Percentiles rank a stretch among this genome's conserved stretches.
Conservation (phyloP, 2,797 vertebrate species). For the Odontamblyopus lacepedii region DNA sequence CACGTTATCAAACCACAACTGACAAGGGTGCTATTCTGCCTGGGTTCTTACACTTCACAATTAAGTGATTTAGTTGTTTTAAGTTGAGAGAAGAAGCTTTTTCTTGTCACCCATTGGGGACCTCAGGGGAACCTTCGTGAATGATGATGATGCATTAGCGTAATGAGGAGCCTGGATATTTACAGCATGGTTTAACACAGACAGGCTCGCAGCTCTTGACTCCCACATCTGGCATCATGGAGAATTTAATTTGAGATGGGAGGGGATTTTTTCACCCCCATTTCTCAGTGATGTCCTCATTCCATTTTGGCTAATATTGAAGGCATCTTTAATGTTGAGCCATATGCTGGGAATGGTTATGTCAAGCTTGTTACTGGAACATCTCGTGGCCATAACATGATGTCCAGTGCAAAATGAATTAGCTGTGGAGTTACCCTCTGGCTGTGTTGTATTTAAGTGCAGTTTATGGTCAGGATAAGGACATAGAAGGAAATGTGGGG, state of each 20-base stretch:
- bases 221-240: slow-evolving; percentile 38
- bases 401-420: slow-evolving; percentile 28
- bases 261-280: slow-evolving; percentile 9
- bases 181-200: slow-evolving; percentile 42
- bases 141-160: slow-evolving; percentile 43
- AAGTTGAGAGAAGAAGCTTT: slow-evolving; percentile 58
- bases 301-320: slow-evolving; percentile 15
- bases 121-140: slow-evolving; percentile 29
- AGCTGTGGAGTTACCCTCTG: slow-evolving; percentile 1
- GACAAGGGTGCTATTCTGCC: slow-evolving; percentile 46
- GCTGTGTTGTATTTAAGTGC: neutral
- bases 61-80: slow-evolving; percentile 67
- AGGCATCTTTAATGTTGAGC: neutral
- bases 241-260: slow-evolving; percentile 32
- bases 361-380: slow-evolving; percentile 9
- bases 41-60: slow-evolving; percentile 46
- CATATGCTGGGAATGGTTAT: slow-evolving; percentile 10
- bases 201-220: slow-evolving; percentile 28
- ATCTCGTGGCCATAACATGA: slow-evolving; percentile 15
- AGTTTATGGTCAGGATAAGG: neutral
- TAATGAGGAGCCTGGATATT: slow-evolving; percentile 56
- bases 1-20: slow-evolving; percentile 50
- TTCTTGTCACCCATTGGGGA: slow-evolving; percentile 16
- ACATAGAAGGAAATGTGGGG: neutral
- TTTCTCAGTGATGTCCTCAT: slow-evolving; percentile 33